Percentiles rank a stretch among this genome's conserved stretches.
Conservation (phyloP, 2,113 vertebrate genomes). For the Clarias batrachus region DNA sequence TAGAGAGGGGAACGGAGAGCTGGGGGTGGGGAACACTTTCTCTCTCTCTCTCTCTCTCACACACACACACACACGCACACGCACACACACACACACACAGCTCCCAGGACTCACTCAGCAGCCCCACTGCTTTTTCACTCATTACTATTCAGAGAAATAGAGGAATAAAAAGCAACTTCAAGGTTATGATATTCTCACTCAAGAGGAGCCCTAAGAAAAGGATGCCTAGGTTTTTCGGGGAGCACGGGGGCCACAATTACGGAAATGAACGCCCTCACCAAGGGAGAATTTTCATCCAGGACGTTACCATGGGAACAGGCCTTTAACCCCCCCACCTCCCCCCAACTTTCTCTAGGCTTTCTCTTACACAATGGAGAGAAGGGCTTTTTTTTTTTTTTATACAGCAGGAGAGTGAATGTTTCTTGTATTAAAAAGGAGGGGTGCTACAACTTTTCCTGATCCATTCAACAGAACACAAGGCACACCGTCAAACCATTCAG, state of each 20-base stretch:
- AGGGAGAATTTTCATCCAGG: conserved; percentile 81
- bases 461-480: background rate
- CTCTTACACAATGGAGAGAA: conserved; percentile 73
- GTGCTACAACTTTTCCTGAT: conserved; percentile 41
- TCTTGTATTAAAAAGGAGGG: conserved; percentile 55
- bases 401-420: conserved; percentile 67
- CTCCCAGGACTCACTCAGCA: background rate
- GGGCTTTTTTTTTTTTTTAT: conserved; percentile 57
- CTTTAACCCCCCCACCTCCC: conserved; percentile 62
- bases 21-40: background rate
- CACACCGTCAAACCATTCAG: background rate
- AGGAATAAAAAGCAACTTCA: conserved; percentile 60
- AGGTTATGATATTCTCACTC: conserved; percentile 67
- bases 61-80: background rate
- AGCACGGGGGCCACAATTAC: conserved; percentile 76
- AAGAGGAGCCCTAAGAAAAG: conserved; percentile 69
- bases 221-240: conserved; percentile 70
- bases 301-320: conserved; percentile 84
- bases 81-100: background rate
- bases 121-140: conserved; percentile 5
- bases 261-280: conserved; percentile 80
- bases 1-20: background rate
- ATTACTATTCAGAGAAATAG: background rate
- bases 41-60: background rate
- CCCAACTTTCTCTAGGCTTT: conserved; percentile 57